Evolutionary conservation across 2,888 invertebrate species (phyloP).

Genomic region (Tromatobia lineatoria): DNA sequence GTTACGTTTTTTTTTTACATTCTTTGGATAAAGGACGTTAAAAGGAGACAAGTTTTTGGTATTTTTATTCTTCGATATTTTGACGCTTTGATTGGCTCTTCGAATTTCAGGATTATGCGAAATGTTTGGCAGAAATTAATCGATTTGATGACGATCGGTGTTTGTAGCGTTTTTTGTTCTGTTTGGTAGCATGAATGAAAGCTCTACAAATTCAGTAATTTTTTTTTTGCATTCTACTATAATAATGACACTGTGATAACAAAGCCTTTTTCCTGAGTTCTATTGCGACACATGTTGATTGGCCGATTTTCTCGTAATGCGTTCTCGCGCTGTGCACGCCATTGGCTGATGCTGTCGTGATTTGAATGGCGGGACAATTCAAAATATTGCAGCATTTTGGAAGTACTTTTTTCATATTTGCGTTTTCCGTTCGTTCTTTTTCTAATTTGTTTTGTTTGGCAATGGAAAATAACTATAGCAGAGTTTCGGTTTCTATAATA

Average conservation of each 20-base stretch:
- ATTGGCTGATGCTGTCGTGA: constrained; percentile 1
- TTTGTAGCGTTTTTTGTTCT: background rate
- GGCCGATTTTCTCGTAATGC: constrained; percentile 4
- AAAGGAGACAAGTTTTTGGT: background rate
- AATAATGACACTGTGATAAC: background rate
- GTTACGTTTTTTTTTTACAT: background rate
- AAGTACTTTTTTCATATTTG: too few species aligned
- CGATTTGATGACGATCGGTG: background rate
- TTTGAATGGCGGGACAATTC: constrained; percentile 21
- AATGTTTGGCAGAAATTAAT: background rate
- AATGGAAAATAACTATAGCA: too few species aligned
- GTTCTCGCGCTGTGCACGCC: background rate
- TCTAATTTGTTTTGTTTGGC: too few species aligned
- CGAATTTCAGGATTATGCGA: background rate
- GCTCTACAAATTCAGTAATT: background rate
- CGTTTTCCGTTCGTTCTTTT: too few species aligned
- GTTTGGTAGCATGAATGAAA: background rate
- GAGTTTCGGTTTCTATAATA: too few species aligned
- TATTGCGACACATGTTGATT: constrained; percentile 13
- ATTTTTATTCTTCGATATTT: background rate
- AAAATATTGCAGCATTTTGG: background rate
- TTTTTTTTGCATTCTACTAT: too few species aligned
- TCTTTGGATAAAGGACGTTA: background rate
- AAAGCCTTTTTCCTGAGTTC: background rate
- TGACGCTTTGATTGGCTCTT: constrained; percentile 28